phyloP scores from a whole-genome alignment of 2,113 vertebrate species.

The Neolamprologus hecqui region DNA sequence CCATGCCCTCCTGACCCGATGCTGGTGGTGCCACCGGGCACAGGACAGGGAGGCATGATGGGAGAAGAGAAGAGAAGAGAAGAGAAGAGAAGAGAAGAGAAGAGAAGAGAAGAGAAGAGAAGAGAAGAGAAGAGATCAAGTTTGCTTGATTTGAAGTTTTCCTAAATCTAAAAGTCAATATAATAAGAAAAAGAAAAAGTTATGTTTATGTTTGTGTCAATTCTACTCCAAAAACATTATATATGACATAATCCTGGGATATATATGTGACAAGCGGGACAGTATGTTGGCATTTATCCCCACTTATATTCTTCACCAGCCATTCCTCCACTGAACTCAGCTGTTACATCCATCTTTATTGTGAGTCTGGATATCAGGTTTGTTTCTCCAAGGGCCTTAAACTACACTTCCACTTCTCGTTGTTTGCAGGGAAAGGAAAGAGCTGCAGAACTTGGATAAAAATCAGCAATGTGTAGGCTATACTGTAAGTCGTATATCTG shows the following conservation, averaged over 20 bases:
- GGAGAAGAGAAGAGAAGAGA: not conserved
- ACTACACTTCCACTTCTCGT: not conserved
- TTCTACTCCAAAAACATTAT: not conserved
- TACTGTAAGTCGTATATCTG: not conserved
- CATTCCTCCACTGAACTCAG: not conserved
- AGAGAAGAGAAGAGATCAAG: not conserved
- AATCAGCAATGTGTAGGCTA: not conserved
- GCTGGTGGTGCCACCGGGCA: constrained; percentile 50
- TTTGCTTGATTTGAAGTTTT: not conserved
- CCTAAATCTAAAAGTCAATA: not conserved
- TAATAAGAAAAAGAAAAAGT: not conserved
- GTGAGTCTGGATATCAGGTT: not conserved
- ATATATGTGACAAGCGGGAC: not conserved
- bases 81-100: not conserved
- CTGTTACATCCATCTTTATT: not conserved
- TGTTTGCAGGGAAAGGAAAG: not conserved
- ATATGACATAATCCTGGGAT: not conserved
- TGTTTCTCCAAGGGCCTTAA: not conserved
- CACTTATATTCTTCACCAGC: not conserved
- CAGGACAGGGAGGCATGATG: constrained; percentile 16
- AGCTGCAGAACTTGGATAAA: not conserved
- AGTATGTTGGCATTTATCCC: not conserved
- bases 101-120: constrained; percentile 2
- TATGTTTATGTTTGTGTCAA: not conserved
- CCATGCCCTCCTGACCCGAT: constrained; percentile 46